Base-by-base conservation (phyloP, 2,888 invertebrate species). In the Cyrtodaria siliqua region DNA sequence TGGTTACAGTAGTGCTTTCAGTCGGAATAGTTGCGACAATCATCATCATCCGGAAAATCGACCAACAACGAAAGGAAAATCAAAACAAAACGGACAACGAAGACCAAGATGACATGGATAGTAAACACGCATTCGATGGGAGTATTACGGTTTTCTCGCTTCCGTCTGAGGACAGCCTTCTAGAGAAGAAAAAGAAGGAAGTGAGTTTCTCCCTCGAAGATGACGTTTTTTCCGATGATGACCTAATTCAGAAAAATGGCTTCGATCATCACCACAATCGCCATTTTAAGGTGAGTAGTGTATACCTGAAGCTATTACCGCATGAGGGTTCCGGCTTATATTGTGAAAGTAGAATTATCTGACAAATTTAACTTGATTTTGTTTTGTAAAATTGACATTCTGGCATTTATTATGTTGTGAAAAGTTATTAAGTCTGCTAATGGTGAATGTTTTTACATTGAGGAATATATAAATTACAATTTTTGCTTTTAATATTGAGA, bases 1-100 rank as follows among this genome's bases (percentile, higher is more conserved):
- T 73, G 6, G 68, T 84, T n/a, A 86, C 86, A 1, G 71, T 83
- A 12, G 75, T 86, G 9, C 59, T 84, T 12, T 82, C 86, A n/a
- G 73, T 83, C 2, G 83, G 79, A 40, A 84, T 86, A 26, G 57
- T 84, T 14, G 79, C 83, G 12, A 77, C 82, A 2, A 83, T 86
- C 27, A 75, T 74, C 50, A 66, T 86, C 9, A 68, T 86, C 18
- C 60, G 83, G 26, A 76, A 73, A 66, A 69, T 74, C 14, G 69
- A 73, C 49, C 26, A 59, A 23, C 60, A 81, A 64, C 67, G 71
- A 26, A 79, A 75, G 57, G 49, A 61, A 52, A 64, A 70, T 27
- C 72, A 73, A 38, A 47, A 50, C 23, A 66, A 63, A 47, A 76
- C 57, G 40, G 59, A 72, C 12, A 67, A 53, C 9, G 69, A 74